These are phyloP conservation scores for Zenarchopterus dispar DNA, from an alignment of 2,797 vertebrate species.

Conservation along the genomic window DNA sequence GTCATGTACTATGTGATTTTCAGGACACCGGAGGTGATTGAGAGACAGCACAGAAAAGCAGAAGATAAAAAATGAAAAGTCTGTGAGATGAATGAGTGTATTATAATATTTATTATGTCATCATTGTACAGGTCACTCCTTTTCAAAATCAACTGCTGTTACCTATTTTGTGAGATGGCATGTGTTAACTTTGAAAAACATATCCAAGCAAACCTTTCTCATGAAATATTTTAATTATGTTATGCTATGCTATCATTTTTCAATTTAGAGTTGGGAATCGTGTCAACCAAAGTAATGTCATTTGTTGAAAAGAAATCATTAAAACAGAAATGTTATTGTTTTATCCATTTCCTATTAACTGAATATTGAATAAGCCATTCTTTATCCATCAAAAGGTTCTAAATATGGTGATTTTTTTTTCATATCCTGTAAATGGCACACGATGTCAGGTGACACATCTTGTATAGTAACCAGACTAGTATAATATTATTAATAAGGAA, in stretches of 20 bases:
- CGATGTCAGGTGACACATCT: slow-evolving; percentile 16
- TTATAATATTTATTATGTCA: too few species aligned
- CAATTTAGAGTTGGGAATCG: slow-evolving; percentile 32
- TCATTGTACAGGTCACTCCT: too few species aligned
- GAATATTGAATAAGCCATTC: slow-evolving; percentile 1
- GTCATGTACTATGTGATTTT: slow-evolving; percentile 16
- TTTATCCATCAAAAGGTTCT: slow-evolving; percentile 15
- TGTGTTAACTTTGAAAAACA: slow-evolving; percentile 35
- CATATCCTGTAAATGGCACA: slow-evolving; percentile 38
- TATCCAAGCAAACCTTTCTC: slow-evolving; percentile 41
- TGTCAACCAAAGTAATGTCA: slow-evolving; percentile 23
- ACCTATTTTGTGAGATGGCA: background rate
- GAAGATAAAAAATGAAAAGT: slow-evolving; percentile 50
- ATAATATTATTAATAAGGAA: slow-evolving; percentile 1
- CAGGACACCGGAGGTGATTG: slow-evolving; percentile 70
- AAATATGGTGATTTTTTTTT: background rate
- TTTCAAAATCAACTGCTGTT: slow-evolving; percentile 7
- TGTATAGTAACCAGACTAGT: too few species aligned
- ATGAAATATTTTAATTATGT: slow-evolving; percentile 61
- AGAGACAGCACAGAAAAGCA: slow-evolving; percentile 48
- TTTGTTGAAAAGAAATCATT: slow-evolving; percentile 33
- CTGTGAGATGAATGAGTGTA: slow-evolving; percentile 4
- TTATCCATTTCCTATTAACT: slow-evolving; percentile 9
- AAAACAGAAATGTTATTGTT: slow-evolving; percentile 14
- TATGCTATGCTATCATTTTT: slow-evolving; percentile 41